Base-by-base conservation (phyloP, 2,888 invertebrate species). In the Pammene aurita region DNA sequence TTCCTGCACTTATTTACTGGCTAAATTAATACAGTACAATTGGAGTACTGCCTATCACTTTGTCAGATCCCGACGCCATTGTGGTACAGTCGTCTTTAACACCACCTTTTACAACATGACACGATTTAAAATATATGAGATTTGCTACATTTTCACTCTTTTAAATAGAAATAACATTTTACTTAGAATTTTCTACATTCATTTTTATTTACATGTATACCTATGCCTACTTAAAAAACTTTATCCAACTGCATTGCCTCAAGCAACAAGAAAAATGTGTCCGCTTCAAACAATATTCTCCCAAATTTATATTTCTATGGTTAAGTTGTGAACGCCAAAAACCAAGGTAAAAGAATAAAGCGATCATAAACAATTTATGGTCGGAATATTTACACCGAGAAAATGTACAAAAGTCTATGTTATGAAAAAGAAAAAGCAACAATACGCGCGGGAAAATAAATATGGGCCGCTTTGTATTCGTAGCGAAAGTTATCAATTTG, bases 341-440 rank as follows among this genome's bases (percentile, higher is more conserved):
- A 54, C 26, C 54, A 7, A 34, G 14, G 42, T 63, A 42, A 55
- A 64, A 26, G 26, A 64, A 56, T 46, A 64, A 64, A 64, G 46
- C 16, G 35, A 16, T 44, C 44, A 34, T 64, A 55, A 55, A 44
- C 54, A 46, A 44, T 35, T 34, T 60, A 64, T 34, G 41, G 16
- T 9, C 11, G n/a, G 42, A 55, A 55, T 55, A 64, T 64, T 64
- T 55, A 56, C 18, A 44, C 46, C 34, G 14, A 18, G 38, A 16
- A 44, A 54, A 42, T 16, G 54, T 55, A 18, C 11, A 18, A 16
- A n/a, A n/a, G n/a, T n/a, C n/a, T n/a, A n/a, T n/a, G n/a, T n/a
- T n/a, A n/a, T n/a, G n/a, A n/a, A n/a, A n/a, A n/a, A 48, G 46
- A 44, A 35, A 64, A 46, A 16, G 14, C 54, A 16, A n/a, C 42